Conservation (phyloP, 2,113 vertebrate genomes). For the Terrapene triunguis region DNA sequence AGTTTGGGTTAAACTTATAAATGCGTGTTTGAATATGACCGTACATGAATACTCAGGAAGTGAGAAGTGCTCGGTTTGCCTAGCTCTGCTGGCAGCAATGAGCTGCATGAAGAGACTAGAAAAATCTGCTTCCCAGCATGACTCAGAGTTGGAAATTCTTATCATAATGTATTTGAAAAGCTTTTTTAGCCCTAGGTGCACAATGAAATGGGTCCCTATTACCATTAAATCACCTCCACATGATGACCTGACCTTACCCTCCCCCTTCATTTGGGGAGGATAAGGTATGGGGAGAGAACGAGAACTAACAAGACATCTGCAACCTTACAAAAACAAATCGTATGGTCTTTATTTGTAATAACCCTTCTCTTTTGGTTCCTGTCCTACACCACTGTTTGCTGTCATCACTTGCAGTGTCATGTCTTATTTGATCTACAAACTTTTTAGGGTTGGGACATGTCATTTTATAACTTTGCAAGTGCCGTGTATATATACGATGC, state of each 20-base stretch:
- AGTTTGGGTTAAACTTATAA: conserved; percentile 11
- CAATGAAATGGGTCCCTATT: not conserved
- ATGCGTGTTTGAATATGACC: not conserved
- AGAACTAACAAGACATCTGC: not conserved
- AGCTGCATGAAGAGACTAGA: not conserved
- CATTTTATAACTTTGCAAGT: conserved; percentile 7
- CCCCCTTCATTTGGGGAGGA: not conserved
- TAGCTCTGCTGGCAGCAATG: conserved; percentile 7
- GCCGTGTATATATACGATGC: not conserved
- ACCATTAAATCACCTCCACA: not conserved
- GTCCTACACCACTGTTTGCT: not conserved
- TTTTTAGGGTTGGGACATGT: not conserved
- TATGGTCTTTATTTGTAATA: not conserved
- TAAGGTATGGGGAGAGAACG: not conserved
- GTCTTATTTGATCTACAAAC: not conserved
- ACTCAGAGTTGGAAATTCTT: not conserved
- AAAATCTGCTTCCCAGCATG: conserved; percentile 39
- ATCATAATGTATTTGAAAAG: not conserved
- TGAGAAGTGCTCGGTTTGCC: conserved; percentile 1
- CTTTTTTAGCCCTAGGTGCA: not conserved
- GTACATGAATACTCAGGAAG: not conserved
- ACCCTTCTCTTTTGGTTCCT: not conserved
- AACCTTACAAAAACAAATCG: not conserved
- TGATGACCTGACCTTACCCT: not conserved
- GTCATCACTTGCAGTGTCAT: not conserved